Base-by-base conservation (phyloP, 2,888 invertebrate species). In the Ichneumon xanthorius region DNA sequence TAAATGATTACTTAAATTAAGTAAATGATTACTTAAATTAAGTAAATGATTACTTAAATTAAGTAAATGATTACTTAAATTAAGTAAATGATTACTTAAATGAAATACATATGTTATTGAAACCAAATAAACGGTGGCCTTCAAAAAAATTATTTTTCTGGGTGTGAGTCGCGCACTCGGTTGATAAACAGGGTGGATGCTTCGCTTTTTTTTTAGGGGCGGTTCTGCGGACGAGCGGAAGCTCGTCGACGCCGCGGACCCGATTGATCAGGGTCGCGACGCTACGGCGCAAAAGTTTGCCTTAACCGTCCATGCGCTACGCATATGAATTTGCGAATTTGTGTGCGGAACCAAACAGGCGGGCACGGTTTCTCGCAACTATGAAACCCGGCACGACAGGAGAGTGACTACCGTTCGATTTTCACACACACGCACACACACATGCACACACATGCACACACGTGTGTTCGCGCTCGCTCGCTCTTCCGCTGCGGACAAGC, bases 191-290 rank as follows among this genome's bases (percentile, higher is more conserved):
- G 63, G n/a, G 5, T 16, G 33, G 63, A 63, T 63, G 7, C 16
- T 30, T 5, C 33, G 33, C 2, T 33, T 30, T 33, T 30, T 33
- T 30, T 63, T 63, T 63, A n/a, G 16, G 30, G 63, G 63, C 16
- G 33, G 14, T 30, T 61, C 14, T 14, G 14, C 14, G 30, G 63
- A 37, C 9, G n/a, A 65, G n/a, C 63, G 37, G 65, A 45, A 67
- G 40, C 40, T 40, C 67, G 67, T 67, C 22, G 65, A 65, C 63
- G 63, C 63, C 63, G 65, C 58, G 84, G 85, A 86, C 88, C 77
- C 86, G 77, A 89, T 88, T 89, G 88, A 81, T 88, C 89, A 86
- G 86, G 87, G 81, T 76, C 82, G 33, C 45, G 65, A 68, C 22
- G 22, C 14, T 48, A 16, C 22, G 22, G 45, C 22, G 68, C 22